A percentile compares a stretch with the other conserved stretches of the same genome.
Evolutionary conservation across 2,113 vertebrate species (phyloP).

Genomic region (Phoxinus phoxinus): DNA sequence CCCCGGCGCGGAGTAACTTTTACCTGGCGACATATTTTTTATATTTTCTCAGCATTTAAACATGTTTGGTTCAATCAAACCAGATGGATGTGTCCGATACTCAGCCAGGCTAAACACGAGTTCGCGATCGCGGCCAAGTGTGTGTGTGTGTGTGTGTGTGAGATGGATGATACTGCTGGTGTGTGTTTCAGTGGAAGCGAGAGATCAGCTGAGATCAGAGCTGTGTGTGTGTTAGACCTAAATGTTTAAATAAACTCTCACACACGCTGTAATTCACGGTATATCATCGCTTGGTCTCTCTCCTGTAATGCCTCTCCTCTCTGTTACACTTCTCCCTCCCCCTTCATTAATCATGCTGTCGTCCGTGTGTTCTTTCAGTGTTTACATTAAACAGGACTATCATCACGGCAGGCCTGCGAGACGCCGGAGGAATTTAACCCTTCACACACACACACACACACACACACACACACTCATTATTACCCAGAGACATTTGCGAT

Average conservation of each 20-base stretch:
- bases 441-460: background rate
- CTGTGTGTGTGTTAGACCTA: background rate
- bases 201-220: conserved; percentile 44
- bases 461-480: no score
- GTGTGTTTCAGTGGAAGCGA: conserved; percentile 20
- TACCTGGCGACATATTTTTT: background rate
- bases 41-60: background rate
- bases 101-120: conserved; percentile 31
- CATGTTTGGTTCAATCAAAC: background rate
- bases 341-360: conserved; percentile 48
- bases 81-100: background rate
- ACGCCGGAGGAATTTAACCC: conserved; percentile 20
- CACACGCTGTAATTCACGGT: conserved; percentile 37
- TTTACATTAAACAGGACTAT: conserved; percentile 58
- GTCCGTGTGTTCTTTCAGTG: conserved; percentile 37
- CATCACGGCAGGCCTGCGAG: background rate
- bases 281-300: conserved; percentile 9
- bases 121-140: background rate
- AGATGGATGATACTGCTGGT: conserved; percentile 23
- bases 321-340: conserved; percentile 36
- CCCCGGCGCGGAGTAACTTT: background rate
- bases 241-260: conserved; percentile 48
- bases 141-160: conserved; percentile 1
- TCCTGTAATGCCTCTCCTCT: conserved; percentile 19
- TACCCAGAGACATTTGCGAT: no score